Evolutionary conservation across 2,113 vertebrate genomes (phyloP).

Genomic region (Lycocorax pyrrhopterus): DNA sequence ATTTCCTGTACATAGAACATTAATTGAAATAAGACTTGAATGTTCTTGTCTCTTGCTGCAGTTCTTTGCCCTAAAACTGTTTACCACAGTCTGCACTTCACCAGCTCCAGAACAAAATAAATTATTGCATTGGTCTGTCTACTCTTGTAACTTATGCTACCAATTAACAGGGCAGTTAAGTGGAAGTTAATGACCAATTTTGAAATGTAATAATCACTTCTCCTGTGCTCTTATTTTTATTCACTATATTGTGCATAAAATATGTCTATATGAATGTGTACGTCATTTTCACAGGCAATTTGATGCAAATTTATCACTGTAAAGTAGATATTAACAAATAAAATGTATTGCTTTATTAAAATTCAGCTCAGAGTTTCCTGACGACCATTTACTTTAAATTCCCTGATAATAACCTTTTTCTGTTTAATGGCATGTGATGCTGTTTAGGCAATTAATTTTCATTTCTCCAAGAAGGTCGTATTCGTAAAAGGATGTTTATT

Average conservation of each 20-base stretch:
- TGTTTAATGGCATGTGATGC: background rate
- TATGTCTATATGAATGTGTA: background rate
- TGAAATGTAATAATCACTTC: background rate
- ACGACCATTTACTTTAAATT: background rate
- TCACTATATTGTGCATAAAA: background rate
- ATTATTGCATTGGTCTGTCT: rapidly evolving
- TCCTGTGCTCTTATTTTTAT: background rate
- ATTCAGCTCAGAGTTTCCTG: background rate
- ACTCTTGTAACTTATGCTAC: background rate
- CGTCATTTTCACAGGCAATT: background rate
- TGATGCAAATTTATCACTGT: background rate
- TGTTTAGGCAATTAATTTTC: background rate
- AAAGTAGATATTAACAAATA: background rate
- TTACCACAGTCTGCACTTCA: background rate
- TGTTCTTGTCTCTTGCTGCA: background rate
- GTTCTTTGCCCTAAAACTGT: background rate
- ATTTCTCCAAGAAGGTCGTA: background rate
- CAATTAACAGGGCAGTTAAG: background rate
- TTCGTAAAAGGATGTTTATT: background rate
- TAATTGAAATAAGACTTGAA: background rate
- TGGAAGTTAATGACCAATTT: background rate
- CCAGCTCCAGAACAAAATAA: background rate
- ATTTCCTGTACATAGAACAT: background rate
- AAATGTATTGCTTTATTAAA: background rate
- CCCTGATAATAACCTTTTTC: background rate